These are phyloP conservation scores for Falco berigora DNA, from an alignment of 2,797 vertebrate species.

Conservation along the genomic window DNA sequence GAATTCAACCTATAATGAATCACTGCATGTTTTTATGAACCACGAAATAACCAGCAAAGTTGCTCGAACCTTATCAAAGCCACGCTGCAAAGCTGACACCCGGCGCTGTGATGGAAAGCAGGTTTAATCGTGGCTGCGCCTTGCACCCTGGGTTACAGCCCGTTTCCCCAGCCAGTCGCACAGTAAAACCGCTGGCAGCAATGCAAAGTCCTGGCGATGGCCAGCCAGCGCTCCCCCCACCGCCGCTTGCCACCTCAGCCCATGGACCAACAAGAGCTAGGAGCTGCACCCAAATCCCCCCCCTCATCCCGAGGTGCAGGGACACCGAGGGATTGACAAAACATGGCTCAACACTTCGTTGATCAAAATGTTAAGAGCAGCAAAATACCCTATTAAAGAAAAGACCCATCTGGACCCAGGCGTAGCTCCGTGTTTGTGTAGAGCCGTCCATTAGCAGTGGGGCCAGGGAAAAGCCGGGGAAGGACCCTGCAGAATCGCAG, in stretches of 20 bases:
- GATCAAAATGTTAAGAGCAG: background rate
- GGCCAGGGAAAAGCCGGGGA: background rate
- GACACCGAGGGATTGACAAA: background rate
- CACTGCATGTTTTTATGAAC: background rate
- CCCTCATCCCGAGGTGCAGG: accelerated
- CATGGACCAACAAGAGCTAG: accelerated
- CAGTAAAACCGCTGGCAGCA: background rate
- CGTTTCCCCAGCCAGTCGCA: background rate
- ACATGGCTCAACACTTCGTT: background rate
- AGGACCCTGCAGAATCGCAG: background rate
- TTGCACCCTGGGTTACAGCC: background rate
- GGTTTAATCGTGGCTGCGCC: background rate
- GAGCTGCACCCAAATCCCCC: background rate
- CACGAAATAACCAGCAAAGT: background rate
- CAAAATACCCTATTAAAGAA: background rate
- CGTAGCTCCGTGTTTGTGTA: background rate
- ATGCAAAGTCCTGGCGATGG: accelerated
- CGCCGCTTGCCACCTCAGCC: background rate
- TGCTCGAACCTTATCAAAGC: background rate
- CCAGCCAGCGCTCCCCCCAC: background rate
- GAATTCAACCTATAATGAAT: background rate
- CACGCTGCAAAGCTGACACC: background rate
- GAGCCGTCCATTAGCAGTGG: background rate
- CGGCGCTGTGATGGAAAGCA: accelerated
- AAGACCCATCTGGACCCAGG: background rate